A percentile compares a stretch with the other conserved stretches of the same genome.
Evolutionary conservation across 2,797 vertebrate genomes (phyloP).

Genomic region (Periparus ater): DNA sequence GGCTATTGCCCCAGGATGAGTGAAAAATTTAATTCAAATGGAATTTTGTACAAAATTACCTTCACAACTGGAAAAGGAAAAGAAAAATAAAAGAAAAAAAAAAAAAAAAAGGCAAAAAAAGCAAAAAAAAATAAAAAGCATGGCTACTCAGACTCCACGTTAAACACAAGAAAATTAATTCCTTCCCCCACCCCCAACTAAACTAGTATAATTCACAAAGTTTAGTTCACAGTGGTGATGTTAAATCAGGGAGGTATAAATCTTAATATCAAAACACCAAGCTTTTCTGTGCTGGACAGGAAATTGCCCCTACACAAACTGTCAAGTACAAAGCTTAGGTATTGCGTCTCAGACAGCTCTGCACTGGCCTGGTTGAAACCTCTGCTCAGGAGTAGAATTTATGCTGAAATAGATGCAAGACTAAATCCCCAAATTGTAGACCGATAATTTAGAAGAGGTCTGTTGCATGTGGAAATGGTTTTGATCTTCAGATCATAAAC

Average conservation of each 20-base stretch:
- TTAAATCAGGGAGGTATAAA: background rate
- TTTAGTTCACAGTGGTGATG: background rate
- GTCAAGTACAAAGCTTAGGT: background rate
- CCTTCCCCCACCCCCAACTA: fast-evolving
- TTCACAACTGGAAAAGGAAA: background rate
- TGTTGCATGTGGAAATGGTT: slow-evolving; percentile 41
- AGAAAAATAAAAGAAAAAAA: no score
- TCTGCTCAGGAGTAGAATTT: background rate
- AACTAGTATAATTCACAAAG: background rate
- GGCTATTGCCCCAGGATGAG: slow-evolving; percentile 36
- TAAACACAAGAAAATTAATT: background rate
- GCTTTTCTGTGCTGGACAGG: background rate
- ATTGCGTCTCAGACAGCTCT: background rate
- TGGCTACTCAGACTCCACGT: background rate
- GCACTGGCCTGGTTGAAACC: background rate
- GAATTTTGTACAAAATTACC: slow-evolving; percentile 44
- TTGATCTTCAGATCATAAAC: slow-evolving; percentile 64
- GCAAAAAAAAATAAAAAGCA: no score
- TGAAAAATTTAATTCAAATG: slow-evolving; percentile 49
- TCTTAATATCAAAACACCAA: background rate
- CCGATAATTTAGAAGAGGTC: slow-evolving; percentile 26
- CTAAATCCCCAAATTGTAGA: slow-evolving; percentile 25
- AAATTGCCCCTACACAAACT: background rate
- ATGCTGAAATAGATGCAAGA: background rate
- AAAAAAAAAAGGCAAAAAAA: background rate